Percentiles rank a stretch among this genome's conserved stretches.
phyloP scores from a whole-genome alignment of 2,113 vertebrate species.

The Hippocampus barbouri region DNA sequence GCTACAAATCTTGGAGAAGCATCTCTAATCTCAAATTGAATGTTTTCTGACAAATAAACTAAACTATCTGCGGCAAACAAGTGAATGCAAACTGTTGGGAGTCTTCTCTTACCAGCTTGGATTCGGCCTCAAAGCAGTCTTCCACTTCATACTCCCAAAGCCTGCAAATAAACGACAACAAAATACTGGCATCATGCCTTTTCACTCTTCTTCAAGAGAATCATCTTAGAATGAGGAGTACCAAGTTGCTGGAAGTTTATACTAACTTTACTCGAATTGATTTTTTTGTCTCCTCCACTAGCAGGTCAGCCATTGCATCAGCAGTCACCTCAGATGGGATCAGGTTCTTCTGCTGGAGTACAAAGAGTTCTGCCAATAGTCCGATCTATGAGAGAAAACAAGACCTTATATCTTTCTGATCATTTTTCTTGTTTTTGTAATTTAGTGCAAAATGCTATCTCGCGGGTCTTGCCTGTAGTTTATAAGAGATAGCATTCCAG shows the following conservation, averaged over 20 bases:
- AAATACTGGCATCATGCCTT: not conserved
- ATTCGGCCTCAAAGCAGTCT: not conserved
- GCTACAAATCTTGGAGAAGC: not conserved
- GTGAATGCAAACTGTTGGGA: not conserved
- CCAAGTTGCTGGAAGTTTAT: not conserved
- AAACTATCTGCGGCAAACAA: not conserved
- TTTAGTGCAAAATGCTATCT: not conserved
- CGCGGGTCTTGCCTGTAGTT: not conserved
- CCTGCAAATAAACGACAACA: slow-evolving; percentile 1
- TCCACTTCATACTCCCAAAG: slow-evolving; percentile 8
- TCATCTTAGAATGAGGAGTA: not conserved
- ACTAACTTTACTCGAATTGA: not conserved
- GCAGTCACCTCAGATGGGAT: slow-evolving; percentile 1
- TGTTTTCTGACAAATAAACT: not conserved
- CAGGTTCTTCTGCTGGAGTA: not conserved
- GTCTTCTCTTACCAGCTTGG: not conserved
- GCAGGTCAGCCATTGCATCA: slow-evolving; percentile 4
- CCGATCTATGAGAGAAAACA: not conserved
- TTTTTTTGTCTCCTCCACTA: slow-evolving; percentile 1
- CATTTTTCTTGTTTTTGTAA: not conserved
- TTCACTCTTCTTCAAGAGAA: not conserved
- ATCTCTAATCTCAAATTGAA: not conserved
- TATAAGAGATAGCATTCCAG: not conserved
- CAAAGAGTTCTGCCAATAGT: slow-evolving; percentile 1
- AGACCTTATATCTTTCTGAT: not conserved